phyloP scores from a whole-genome alignment of 2,888 invertebrate genomes.

The Neocrepidodera transversa region DNA sequence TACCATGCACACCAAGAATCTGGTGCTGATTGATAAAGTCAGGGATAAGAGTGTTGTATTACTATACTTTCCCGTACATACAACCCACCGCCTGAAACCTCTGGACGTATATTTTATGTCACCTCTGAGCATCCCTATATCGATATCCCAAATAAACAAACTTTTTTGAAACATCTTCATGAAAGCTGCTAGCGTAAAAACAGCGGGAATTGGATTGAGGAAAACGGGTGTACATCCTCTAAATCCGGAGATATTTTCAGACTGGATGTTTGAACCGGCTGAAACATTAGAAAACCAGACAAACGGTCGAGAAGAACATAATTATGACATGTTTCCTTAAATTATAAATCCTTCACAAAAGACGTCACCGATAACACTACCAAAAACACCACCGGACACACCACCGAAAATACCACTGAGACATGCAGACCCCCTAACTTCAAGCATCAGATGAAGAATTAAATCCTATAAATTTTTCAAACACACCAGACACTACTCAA shows the following conservation, averaged over 20 bases:
- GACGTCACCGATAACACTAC: no score
- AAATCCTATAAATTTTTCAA: no score
- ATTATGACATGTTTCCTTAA: no score
- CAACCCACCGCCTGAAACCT: neutral
- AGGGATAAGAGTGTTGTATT: neutral
- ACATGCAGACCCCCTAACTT: no score
- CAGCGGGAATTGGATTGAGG: neutral
- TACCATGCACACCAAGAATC: constrained; percentile 43
- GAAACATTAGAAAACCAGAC: no score
- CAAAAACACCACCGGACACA: no score
- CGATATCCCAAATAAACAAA: neutral
- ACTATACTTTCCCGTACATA: neutral
- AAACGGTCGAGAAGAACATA: no score
- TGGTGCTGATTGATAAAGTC: neutral
- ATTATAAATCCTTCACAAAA: no score
- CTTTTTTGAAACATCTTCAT: neutral
- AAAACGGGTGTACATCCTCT: neutral
- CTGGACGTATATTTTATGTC: constrained; percentile 4
- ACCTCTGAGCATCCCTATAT: neutral
- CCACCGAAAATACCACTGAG: no score
- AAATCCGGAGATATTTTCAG: constrained; percentile 1
- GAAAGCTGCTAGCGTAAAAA: neutral
- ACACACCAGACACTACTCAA: no score
- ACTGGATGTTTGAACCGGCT: constrained; percentile 8
- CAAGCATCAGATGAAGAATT: no score